Evolutionary conservation across 2,888 invertebrate species (phyloP).

Genomic region (Lithophane socia): DNA sequence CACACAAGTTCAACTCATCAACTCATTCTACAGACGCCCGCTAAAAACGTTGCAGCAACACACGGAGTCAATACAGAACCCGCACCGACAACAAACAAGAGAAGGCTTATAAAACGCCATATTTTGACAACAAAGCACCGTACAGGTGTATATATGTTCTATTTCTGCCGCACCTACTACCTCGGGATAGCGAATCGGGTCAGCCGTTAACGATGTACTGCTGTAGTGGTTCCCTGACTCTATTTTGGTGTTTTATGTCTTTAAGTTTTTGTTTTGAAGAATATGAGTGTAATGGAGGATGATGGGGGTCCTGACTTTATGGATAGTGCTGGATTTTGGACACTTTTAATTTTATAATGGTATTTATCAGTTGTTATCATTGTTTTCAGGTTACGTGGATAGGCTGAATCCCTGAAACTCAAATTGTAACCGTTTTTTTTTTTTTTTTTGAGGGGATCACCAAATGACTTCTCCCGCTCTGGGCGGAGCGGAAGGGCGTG

Average conservation of each 20-base stretch:
- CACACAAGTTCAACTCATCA: background rate
- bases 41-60: slow-evolving; percentile 3
- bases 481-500: too few relatives aligned
- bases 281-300: slow-evolving; percentile 17
- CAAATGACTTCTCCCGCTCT: too few relatives aligned
- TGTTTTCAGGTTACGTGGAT: background rate
- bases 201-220: slow-evolving; percentile 61
- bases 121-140: slow-evolving; percentile 58
- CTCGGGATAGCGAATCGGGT: slow-evolving; percentile 64
- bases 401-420: background rate
- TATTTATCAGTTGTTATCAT: background rate
- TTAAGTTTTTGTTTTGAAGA: slow-evolving; percentile 53
- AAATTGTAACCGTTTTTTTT: background rate
- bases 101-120: slow-evolving; percentile 46
- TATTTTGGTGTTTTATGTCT: slow-evolving; percentile 65
- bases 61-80: slow-evolving; percentile 21
- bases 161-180: slow-evolving; percentile 59
- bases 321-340: background rate
- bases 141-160: slow-evolving; percentile 63
- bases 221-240: slow-evolving; percentile 54
- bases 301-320: background rate
- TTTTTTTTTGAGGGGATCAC: too few relatives aligned
- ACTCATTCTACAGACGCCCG: slow-evolving; percentile 1
- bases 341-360: background rate
- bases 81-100: slow-evolving; percentile 30